Conservation (phyloP, 2,797 vertebrate species). For the Lutjanus campechanus region DNA sequence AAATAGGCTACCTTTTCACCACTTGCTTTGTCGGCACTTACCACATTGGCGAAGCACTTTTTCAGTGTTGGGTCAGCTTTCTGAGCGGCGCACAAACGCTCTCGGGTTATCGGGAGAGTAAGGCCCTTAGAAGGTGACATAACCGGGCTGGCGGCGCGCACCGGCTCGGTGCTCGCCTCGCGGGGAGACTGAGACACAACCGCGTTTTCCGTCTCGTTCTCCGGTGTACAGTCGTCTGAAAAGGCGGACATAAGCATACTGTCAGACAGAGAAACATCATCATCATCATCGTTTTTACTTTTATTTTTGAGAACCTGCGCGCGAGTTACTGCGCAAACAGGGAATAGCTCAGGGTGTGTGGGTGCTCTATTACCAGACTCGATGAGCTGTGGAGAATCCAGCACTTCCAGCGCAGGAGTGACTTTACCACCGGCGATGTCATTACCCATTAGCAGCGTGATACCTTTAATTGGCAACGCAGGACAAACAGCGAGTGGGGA, state of each 20-base stretch:
- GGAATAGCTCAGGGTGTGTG: too few relatives aligned
- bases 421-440: background rate
- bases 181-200: too few relatives aligned
- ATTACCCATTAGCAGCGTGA: background rate
- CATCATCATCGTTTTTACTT: too few relatives aligned
- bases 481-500: background rate
- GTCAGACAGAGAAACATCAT: too few relatives aligned
- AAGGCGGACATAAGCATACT: background rate
- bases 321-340: too few relatives aligned
- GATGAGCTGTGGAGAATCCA: background rate
- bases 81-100: background rate
- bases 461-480: background rate
- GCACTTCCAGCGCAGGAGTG: background rate
- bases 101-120: background rate
- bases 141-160: too few relatives aligned
- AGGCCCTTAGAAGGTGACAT: too few relatives aligned
- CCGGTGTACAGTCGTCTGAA: background rate
- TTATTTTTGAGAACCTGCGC: too few relatives aligned
- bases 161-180: too few relatives aligned
- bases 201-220: too few relatives aligned
- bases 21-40: slow-evolving; percentile 1
- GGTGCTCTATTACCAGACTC: background rate
- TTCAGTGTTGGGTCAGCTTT: background rate
- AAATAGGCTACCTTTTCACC: background rate
- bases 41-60: background rate